Base-by-base conservation (phyloP, 2,888 invertebrate species). In the Choreutis nemorana region DNA sequence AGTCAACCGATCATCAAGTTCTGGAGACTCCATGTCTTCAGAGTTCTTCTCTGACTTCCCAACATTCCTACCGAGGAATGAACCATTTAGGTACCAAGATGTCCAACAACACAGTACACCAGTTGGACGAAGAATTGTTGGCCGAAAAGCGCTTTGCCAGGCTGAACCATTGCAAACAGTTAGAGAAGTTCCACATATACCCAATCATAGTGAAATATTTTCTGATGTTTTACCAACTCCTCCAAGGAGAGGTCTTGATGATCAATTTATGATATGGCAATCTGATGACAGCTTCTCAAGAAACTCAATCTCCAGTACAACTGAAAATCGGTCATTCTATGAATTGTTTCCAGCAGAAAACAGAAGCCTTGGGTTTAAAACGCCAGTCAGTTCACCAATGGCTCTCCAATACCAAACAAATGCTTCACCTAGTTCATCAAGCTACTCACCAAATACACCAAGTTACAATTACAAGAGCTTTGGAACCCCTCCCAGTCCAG, bases 21-120 rank as follows among this genome's bases (percentile, higher is more conserved):
- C 75, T 0, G 48, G 70, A 0, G 73, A 77, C 24, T 70, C 70
- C 0, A 55, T 52, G 2, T 72, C 75, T n/a, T 71, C 75, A 0
- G 75, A 71, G n/a, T 52, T 58, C 0, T 70, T 57, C 28, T 56
- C 56, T 1, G 65, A 65, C 18, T 33, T 56, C 16, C 41, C 37
- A 3, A 14, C 32, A 6, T 23, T 23, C 5, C 30, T 31, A 39
- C 22, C 31, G 5, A 18, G 18, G 33, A n/a, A 32, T 39, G 4
- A 44, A 51, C 2, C 54, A 60, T 2, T 41, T 41, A 6, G n/a
- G n/a, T n/a, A n/a, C n/a, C n/a, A n/a, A n/a, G n/a, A n/a, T n/a
- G n/a, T n/a, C n/a, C n/a, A n/a, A n/a, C n/a, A n/a, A n/a, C n/a
- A n/a, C n/a, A 26, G 33, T 0, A 33, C 37, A 1, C 34, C 47